phyloP scores from a whole-genome alignment of 2,888 invertebrate genomes.

The Epinotia ramella region DNA sequence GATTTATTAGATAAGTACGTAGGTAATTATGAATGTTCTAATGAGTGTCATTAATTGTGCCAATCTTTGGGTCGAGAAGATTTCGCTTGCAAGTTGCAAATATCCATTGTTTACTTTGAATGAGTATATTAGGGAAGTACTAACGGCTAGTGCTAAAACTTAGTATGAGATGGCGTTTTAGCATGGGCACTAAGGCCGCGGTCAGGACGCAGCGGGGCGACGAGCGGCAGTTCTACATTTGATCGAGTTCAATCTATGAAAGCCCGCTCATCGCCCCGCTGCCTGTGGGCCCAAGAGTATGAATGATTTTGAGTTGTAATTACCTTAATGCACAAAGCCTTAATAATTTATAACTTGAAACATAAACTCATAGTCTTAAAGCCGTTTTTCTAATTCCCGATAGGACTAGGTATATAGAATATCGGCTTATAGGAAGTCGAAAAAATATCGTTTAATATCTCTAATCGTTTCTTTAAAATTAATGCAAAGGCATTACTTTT shows the following conservation, averaged over 20 bases:
- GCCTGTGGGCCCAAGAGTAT: neutral
- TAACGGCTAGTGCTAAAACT: no score
- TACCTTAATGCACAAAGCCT: constrained; percentile 40
- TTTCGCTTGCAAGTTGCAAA: neutral
- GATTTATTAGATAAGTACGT: constrained; percentile 2
- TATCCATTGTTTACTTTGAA: neutral
- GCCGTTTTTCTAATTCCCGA: neutral
- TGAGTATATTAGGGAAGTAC: no score
- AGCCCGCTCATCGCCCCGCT: no score
- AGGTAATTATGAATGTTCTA: constrained; percentile 5
- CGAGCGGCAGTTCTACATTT: no score
- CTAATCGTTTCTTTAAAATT: no score
- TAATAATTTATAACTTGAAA: constrained; percentile 31
- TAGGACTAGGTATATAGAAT: neutral
- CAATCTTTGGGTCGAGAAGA: neutral
- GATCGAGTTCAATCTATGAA: no score
- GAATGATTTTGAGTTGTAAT: neutral
- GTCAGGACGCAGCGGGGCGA: no score
- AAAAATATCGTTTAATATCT: neutral
- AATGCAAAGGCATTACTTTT: neutral
- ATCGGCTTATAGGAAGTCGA: no score
- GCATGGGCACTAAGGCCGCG: no score
- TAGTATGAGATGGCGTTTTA: no score
- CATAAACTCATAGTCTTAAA: no score
- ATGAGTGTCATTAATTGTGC: constrained; percentile 21